Evolutionary conservation across 2,888 invertebrate genomes (phyloP).

Genomic region (Ichneumoninae sp.): DNA sequence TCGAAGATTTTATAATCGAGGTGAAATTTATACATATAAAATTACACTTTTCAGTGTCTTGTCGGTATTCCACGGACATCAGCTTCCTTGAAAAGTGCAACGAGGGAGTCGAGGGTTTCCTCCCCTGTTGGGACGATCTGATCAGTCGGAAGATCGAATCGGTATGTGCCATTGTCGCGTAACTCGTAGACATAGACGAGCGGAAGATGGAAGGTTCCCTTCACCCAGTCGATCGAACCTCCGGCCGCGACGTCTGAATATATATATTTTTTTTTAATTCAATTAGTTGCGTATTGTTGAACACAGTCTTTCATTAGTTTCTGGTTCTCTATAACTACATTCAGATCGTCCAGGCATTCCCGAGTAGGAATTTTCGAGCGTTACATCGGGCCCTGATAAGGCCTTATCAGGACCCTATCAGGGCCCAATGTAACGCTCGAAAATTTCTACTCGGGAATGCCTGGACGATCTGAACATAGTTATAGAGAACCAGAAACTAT

Average conservation of each 20-base stretch:
- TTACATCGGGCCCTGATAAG: too few species aligned
- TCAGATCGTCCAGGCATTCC: too few species aligned
- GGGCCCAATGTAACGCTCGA: too few species aligned
- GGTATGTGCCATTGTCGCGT: constrained; percentile 87
- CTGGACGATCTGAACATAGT: too few species aligned
- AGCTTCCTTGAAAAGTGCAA: constrained; percentile 83
- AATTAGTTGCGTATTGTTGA: background rate
- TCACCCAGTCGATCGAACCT: constrained; percentile 90
- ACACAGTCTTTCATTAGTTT: too few species aligned
- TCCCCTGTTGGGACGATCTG: constrained; percentile 89
- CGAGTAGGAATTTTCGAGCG: too few species aligned
- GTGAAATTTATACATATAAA: background rate
- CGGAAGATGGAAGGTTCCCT: constrained; percentile 88
- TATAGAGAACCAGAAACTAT: too few species aligned
- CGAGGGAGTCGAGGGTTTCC: constrained; percentile 87
- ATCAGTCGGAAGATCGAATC: constrained; percentile 88
- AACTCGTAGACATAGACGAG: constrained; percentile 90
- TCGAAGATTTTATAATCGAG: background rate
- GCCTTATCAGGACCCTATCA: too few species aligned
- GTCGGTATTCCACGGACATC: constrained; percentile 72
- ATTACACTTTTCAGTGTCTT: constrained; percentile 2
- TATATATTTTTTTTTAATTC: too few species aligned
- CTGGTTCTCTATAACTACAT: too few species aligned
- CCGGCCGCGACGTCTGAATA: constrained; percentile 88
- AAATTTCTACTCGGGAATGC: too few species aligned